These are phyloP conservation scores for Artibeus lituratus DNA, from an alignment of 2,797 vertebrate species.

Conservation along the genomic window DNA sequence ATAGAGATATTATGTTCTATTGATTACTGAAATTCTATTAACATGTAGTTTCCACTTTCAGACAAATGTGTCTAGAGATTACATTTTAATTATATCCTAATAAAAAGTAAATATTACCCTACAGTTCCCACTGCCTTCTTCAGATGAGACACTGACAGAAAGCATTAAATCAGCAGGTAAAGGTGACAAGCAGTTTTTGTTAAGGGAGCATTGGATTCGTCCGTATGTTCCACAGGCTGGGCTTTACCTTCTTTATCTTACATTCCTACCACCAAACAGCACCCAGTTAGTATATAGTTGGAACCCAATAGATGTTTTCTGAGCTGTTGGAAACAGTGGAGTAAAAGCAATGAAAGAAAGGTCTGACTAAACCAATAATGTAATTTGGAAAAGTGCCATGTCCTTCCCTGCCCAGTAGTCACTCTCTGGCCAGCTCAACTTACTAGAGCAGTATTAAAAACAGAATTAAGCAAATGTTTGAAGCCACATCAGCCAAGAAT, in stretches of 20 bases:
- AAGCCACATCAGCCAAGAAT: neutral
- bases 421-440: neutral
- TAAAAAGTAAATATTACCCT: neutral
- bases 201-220: neutral
- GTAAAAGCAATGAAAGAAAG: neutral
- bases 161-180: neutral
- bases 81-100: neutral
- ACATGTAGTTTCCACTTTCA: neutral
- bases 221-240: neutral
- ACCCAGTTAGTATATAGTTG: neutral
- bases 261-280: neutral
- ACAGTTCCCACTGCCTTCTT: neutral
- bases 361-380: neutral
- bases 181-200: neutral
- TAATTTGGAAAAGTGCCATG: neutral
- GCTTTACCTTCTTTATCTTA: neutral
- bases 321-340: neutral
- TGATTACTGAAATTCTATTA: neutral
- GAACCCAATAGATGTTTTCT: neutral
- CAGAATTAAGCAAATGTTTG: neutral
- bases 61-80: neutral
- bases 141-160: neutral
- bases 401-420: neutral
- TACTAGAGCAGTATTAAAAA: neutral
- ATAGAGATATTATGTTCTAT: neutral